Evolutionary conservation across 2,888 invertebrate species (phyloP).

Genomic region (Xylota segnis): DNA sequence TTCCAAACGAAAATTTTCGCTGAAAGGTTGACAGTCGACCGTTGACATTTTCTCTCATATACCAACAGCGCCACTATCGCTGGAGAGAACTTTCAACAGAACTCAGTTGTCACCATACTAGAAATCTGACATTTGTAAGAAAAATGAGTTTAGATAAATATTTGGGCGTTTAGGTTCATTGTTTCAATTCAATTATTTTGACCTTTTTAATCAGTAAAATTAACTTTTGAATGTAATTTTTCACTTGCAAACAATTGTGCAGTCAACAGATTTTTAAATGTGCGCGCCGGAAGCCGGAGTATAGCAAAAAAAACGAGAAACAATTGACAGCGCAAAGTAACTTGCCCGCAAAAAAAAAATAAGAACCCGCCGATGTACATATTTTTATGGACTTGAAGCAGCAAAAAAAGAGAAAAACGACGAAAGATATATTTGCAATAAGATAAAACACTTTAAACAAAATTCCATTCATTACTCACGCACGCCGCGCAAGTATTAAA

Average conservation of each 20-base stretch:
- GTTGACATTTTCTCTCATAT: background rate
- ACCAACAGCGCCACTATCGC: background rate
- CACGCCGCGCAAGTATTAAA: slow-evolving; percentile 75
- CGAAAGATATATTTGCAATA: slow-evolving; percentile 63
- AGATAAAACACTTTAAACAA: slow-evolving; percentile 66
- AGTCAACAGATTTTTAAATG: slow-evolving; percentile 41
- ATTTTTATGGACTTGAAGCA: slow-evolving; percentile 71
- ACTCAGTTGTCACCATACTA: slow-evolving; percentile 65
- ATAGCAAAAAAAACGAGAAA: slow-evolving; percentile 15
- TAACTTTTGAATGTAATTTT: slow-evolving; percentile 58
- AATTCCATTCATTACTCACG: slow-evolving; percentile 76
- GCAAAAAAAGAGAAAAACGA: slow-evolving; percentile 35
- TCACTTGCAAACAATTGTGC: slow-evolving; percentile 47
- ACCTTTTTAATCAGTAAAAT: slow-evolving; percentile 60
- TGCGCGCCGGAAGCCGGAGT: slow-evolving; percentile 36
- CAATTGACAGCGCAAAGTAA: slow-evolving; percentile 53
- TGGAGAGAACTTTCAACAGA: slow-evolving; percentile 42
- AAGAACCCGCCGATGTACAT: slow-evolving; percentile 76
- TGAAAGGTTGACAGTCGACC: slow-evolving; percentile 19
- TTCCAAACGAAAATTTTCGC: slow-evolving; percentile 53
- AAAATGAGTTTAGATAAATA: slow-evolving; percentile 77
- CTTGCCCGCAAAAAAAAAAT: slow-evolving; percentile 54
- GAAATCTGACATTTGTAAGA: slow-evolving; percentile 72
- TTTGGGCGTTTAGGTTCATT: slow-evolving; percentile 76
- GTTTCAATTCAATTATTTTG: slow-evolving; percentile 73